Evolutionary conservation across 2,888 invertebrate genomes (phyloP), one percentile per base, ranked within the genome.

Genomic region (Habroteleia sp.): DNA sequence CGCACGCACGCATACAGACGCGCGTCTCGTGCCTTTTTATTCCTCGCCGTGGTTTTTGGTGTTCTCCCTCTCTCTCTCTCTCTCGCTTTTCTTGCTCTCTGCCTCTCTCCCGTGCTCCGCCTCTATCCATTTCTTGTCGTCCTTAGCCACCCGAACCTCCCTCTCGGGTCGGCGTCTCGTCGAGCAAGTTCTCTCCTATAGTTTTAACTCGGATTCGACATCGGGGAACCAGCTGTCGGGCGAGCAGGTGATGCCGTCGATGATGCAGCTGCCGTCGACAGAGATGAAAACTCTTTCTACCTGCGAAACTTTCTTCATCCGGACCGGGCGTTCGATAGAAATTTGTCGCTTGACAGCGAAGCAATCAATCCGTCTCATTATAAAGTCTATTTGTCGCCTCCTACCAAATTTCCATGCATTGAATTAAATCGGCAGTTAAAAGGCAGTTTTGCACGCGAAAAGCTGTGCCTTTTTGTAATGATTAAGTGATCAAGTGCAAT

Each of bases 191-290:
- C 68, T 63, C 58, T 56, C 56, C 63, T 44, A 52, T 56, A 65
- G 68, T 75, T 75, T 75, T 46, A 71, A 58, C 58, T 54, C 27
- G 75, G 63, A 76, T 76, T 68, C 68, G 76, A 54, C 68, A 68
- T 63, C 56, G 71, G 56, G 54, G 41, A 62, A 74, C 71, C 77
- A 77, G 77, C 77, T 74, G 77, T 66, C 76, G 44, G 17, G 46
- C 63, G 44, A 72, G 74, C 77, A 77, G 77, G 77, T 77, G 77
- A 77, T 58, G 58, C 63, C 35, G 39, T 44, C 65, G 72, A 56
- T 42, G 72, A 52, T 63, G 72, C 74, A 72, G 77, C 77, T 77
- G 77, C 74, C 71, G 42, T 33, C 46, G 48, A 39, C 35, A 71
- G 58, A 60, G 62, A 71, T 35, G 44, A 58, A 66, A 71, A 71